Base-by-base conservation (phyloP, 2,888 invertebrate species). In the Argynnis bischoffii region DNA sequence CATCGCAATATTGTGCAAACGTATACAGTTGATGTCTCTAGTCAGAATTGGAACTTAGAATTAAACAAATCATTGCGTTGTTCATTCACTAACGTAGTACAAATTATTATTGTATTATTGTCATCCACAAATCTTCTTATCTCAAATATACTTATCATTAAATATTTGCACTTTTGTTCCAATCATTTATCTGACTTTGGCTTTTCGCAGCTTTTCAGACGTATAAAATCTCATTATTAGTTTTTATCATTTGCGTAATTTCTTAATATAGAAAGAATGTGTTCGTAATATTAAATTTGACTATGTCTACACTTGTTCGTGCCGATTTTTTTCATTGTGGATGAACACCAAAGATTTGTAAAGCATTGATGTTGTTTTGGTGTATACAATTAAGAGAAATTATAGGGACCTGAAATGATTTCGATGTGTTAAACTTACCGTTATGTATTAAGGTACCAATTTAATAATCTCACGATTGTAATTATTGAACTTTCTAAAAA, bases 311-410 rank as follows among this genome's bases (percentile, higher is more conserved):
- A 84, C 84, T 86, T 79, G 81, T 86, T 85, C 82, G 88, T 89
- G 89, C 90, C 85, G 89, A 88, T 70, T 74, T 85, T 85, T 84
- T 87, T 87, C 86, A 87, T 88, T 87, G 88, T 90, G 87, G 87
- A 90, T 88, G 85, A 87, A 89, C 92, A 90, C 92, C 92, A 92
- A 92, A 92, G 92, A 92, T 92, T 90, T 90, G 87, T 89, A 86
- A 89, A 87, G 83, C 85, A 82, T 87, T 85, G 80, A 86, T 79
- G 81, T 86, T 83, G 82, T 87, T 89, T 92, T 92, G 92, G 92
- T 91, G 92, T 90, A 84, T 85, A 86, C 89, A 88, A 87, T 87
- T 91, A 90, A 91, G 90, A 86, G 84, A 91, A 92, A 91, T 89
- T 89, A 85, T 88, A 87, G 92, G 92, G 92, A 92, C 92, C 92